Percentiles rank a stretch among this genome's conserved stretches.
These are phyloP conservation scores for Menura novaehollandiae DNA, from an alignment of 2,113 vertebrate genomes.

Conservation along the genomic window DNA sequence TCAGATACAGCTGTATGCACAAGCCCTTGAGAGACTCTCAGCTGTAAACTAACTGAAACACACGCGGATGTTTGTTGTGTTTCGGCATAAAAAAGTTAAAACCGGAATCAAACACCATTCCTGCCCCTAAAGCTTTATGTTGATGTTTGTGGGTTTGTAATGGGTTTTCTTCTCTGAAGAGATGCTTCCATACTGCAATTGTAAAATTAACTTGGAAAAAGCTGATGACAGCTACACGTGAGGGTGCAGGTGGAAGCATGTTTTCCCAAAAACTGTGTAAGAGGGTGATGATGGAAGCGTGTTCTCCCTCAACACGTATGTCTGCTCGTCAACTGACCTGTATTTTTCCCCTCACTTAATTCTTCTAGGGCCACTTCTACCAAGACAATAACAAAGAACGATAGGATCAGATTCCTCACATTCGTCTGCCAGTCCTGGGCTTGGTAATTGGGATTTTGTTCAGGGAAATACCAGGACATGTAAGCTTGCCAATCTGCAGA, in stretches of 20 bases:
- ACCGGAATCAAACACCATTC: neutral
- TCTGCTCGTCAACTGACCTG: neutral
- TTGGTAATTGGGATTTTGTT: neutral
- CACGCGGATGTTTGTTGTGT: neutral
- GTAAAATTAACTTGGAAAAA: neutral
- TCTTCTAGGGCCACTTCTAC: neutral
- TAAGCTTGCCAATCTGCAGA: neutral
- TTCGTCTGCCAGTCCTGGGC: neutral
- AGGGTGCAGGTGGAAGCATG: neutral
- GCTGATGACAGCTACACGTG: neutral
- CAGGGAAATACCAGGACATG: neutral
- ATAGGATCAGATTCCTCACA: neutral
- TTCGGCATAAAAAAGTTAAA: neutral
- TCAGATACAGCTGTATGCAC: neutral
- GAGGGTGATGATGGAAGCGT: neutral
- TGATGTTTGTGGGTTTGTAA: neutral
- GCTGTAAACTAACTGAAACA: neutral
- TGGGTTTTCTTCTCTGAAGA: neutral
- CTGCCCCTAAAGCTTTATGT: neutral
- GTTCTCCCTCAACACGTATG: neutral
- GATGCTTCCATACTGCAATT: neutral
- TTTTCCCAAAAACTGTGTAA: neutral
- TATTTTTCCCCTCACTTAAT: neutral
- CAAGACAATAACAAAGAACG: neutral
- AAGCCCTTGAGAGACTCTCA: neutral